Evolutionary conservation across 2,888 invertebrate genomes (phyloP), one percentile per base, ranked within the genome.

Genomic region (Mallateleia sp.): DNA sequence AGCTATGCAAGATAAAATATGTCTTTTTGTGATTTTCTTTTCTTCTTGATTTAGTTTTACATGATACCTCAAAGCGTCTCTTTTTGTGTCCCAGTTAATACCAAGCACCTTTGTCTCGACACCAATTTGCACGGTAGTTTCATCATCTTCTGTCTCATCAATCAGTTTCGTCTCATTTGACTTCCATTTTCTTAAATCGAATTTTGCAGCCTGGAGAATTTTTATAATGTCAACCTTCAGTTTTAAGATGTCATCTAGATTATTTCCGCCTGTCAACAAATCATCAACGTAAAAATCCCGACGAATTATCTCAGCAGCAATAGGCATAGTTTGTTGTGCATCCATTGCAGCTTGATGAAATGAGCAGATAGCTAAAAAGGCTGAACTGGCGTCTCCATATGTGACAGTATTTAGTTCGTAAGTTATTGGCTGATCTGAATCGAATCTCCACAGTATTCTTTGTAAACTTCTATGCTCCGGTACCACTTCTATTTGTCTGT

Each of bases 371-470:
- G 83, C 75, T 24, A 74, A 18, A 69, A 64, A 83, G 20, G 79
- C 15, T 1, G 74, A 14, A 24, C 24, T 28, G 25, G 45, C 77
- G 47, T 58, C 38, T 8, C 75, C 82, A 56, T 87, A 87, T 0
- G 87, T 79, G 6, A 83, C 62, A 8, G 79, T 82, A 5, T 66
- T 78, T 2, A 42, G n/a, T n/a, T 42, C 42, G 14, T 42, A 11
- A 8, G 28, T 75, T 90, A 25, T 77, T 58, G 20, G 85, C 25
- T 0, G 81, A 50, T 50, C 64, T 62, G 18, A 67, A 7, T 25
- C 83, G 52, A 67, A 58, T 15, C 91, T 60, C 92, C 92, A 93
- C 0, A 93, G 14, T 11, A 93, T 92, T 25, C 90, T 52, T 9
- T 92, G 91, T 20, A 74, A 87, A n/a, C 88, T 69, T 2, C 81